These are phyloP conservation scores for Bucorvus abyssinicus DNA, from an alignment of 2,797 vertebrate genomes.

Conservation along the genomic window DNA sequence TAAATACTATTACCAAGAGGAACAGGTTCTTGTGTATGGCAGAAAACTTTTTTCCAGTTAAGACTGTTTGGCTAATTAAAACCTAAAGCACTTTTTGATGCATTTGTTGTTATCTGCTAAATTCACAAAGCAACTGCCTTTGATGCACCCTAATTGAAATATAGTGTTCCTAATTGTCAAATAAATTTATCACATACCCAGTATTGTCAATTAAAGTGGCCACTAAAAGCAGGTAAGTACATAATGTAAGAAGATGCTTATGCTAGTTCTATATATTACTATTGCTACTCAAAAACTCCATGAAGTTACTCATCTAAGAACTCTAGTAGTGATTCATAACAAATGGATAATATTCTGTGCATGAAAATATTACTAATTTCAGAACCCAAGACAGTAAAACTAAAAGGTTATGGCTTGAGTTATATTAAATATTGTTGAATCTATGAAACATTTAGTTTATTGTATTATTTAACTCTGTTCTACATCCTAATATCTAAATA, in stretches of 20 bases:
- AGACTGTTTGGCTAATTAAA: not conserved
- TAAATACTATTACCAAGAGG: not conserved
- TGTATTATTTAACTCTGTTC: not conserved
- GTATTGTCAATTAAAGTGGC: not conserved
- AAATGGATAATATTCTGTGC: not conserved
- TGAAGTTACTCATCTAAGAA: not conserved
- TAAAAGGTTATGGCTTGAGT: not conserved
- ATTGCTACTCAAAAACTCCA: not conserved
- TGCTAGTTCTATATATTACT: not conserved
- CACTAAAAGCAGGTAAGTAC: not conserved
- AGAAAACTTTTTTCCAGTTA: not conserved
- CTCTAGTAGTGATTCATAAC: not conserved
- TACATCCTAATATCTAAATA: not conserved
- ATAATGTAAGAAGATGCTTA: not conserved
- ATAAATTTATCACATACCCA: not conserved
- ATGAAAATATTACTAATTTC: not conserved
- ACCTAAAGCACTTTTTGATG: not conserved
- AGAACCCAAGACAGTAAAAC: not conserved
- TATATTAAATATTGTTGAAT: not conserved
- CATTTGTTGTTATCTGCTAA: not conserved
- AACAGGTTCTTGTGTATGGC: not conserved
- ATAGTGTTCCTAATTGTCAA: not conserved
- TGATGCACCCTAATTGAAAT: not conserved
- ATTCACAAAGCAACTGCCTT: not conserved
- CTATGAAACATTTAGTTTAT: not conserved